Base-by-base conservation (phyloP, 1,140 invertebrate species). In the Zeugodacus cucurbitae region DNA sequence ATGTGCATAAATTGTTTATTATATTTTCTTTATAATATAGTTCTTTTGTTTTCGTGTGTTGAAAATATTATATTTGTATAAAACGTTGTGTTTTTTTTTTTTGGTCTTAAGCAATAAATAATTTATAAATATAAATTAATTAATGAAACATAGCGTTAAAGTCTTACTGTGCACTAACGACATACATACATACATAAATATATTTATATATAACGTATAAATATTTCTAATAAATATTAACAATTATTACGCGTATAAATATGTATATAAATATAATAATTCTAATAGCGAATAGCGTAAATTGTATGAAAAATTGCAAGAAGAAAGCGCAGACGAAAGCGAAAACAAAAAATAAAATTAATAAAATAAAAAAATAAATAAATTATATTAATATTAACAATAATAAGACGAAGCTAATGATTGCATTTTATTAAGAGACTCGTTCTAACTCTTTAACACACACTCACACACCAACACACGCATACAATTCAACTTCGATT, bases 381-480 rank as follows among this genome's bases (percentile, higher is more conserved):
- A 59, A 59, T 3, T 59, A 59, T 67, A 59, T n/a, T n/a, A n/a
- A n/a, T 34, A 26, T 34, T 37, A 37, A 74, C 5, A n/a, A 11
- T 14, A 74, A 74, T 74, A 22, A 74, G 41, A n/a, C 20, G 17
- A 74, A 74, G 67, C 67, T 74, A 41, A 41, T 7, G 17, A 74
- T 74, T 37, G 67, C 67, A 74, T 74, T 74, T 74, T 74, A 34
- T 74, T 74, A 74, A 74, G 34, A 41, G 34, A 74, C 34, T 74
- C 67, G 14, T 14, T n/a, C 58, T 59, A 59, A 26, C 4, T 22
- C 67, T 54, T 54, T 54, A 11, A 17, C 48, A 54, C 48, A 17
- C 48, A 54, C 41, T 48, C 14, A 48, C 10, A 48, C 11, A 44
- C 6, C 7, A 11, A 54, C 48, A 54, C 17, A 4, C 10, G 48